Evolutionary conservation across 1,140 invertebrate genomes (phyloP), one percentile per base, ranked within the genome.

Genomic region (Luehdorfia chinensis): DNA sequence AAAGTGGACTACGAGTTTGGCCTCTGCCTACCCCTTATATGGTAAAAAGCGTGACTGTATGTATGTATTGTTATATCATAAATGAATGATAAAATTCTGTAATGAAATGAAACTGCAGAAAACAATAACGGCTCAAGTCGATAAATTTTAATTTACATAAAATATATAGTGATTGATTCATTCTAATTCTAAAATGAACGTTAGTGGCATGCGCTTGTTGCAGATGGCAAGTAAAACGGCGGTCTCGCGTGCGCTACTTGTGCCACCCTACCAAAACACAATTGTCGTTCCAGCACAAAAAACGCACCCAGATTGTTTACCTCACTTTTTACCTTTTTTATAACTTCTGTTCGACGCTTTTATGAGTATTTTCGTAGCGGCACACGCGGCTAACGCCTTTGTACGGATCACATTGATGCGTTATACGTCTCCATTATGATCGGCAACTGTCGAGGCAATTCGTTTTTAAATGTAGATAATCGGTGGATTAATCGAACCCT

Each of bases 271-370:
- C 69, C 55, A 62, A 66, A 60, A 74, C 60, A 59, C 56, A 50
- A 70, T 68, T 75, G 64, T 66, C 59, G 64, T n/a, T n/a, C 28
- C 31, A 21, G 2, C 53, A 73, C 52, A 81, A 83, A 83, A 81
- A 81, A 75, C 71, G 55, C 60, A 56, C 55, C 64, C 74, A 70
- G 74, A 75, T 83, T 83, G 78, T 85, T 85, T 85, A 84, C 78
- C 73, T 75, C 81, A 80, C 69, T 78, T 85, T 83, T 80, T 83
- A 81, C 65, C 68, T 80, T 85, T 84, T 79, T 85, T 79, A n/a
- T 64, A 79, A 75, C 69, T 74, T 64, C 64, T 70, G 66, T 73
- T 68, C 63, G 70, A 53, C 54, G 33, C 69, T 77, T 85, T 83
- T 81, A 70, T 66, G 52, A 23, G 64, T 74, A 75, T 78, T 81